Evolutionary conservation across 2,888 invertebrate genomes (phyloP).

Genomic region (Falcaria lacertinaria): DNA sequence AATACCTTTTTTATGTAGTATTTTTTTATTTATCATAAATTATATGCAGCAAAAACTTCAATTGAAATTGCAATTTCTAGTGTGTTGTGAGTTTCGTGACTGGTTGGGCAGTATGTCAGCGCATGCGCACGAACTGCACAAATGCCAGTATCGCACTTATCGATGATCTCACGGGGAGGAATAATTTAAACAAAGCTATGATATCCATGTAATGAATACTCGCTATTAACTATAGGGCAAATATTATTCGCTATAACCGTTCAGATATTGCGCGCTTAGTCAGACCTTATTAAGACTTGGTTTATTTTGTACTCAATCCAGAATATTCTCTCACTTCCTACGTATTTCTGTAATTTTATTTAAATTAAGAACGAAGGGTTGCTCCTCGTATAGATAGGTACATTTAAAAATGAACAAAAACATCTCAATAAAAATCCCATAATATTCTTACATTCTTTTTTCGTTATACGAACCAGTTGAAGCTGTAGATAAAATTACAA

Average conservation of each 20-base stretch:
- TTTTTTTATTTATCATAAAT: too few species aligned
- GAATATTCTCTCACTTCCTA: too few species aligned
- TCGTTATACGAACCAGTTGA: not conserved
- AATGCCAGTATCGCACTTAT: constrained; percentile 45
- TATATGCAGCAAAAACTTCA: too few species aligned
- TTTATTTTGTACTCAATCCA: not conserved
- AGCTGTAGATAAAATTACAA: not conserved
- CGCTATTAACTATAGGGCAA: constrained; percentile 18
- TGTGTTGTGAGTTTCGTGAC: constrained; percentile 9
- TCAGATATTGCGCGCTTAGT: constrained; percentile 3
- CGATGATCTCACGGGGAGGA: constrained; percentile 37
- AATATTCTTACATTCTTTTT: not conserved
- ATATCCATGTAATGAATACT: constrained; percentile 22
- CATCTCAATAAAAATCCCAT: not conserved
- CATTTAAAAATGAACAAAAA: not conserved
- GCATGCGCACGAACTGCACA: constrained; percentile 19
- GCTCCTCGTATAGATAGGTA: too few species aligned
- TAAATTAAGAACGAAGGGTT: too few species aligned
- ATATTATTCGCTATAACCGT: constrained; percentile 15
- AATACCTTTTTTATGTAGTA: too few species aligned
- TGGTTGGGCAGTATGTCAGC: constrained; percentile 16
- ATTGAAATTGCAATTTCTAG: too few species aligned
- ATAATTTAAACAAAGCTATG: constrained; percentile 29
- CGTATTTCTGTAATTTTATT: too few species aligned
- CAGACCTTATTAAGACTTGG: not conserved